Percentiles rank a stretch among this genome's conserved stretches.
These are phyloP conservation scores for Dolichoris vasculosae DNA, from an alignment of 1,140 invertebrate genomes.

Conservation along the genomic window DNA sequence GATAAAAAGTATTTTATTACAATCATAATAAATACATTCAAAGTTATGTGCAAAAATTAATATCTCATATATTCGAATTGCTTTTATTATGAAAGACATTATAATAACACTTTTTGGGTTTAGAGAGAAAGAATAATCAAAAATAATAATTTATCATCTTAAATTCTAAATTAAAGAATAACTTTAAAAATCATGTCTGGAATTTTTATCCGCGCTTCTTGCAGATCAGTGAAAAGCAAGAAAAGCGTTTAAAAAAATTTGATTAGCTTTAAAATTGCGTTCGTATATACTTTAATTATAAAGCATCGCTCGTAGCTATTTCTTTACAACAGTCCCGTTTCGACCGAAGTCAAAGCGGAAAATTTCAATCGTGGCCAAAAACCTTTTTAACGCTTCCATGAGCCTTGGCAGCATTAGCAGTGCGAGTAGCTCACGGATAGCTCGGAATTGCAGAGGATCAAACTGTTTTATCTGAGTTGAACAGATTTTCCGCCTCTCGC, in stretches of 20 bases:
- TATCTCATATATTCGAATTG: no score
- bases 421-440: not conserved
- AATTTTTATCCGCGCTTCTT: no score
- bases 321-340: conserved; percentile 17
- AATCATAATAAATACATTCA: no score
- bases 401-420: not conserved
- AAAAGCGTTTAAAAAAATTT: not conserved
- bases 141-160: no score
- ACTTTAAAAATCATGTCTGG: no score
- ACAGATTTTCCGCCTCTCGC: not conserved
- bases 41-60: no score
- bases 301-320: conserved; percentile 12
- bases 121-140: no score
- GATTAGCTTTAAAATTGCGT: conserved; percentile 21
- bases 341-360: conserved; percentile 9
- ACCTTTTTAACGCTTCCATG: conserved; percentile 50
- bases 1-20: no score
- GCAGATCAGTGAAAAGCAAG: no score
- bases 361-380: conserved; percentile 48
- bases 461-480: conserved; percentile 53
- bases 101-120: no score
- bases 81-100: no score
- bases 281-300: conserved; percentile 46
- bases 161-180: no score
- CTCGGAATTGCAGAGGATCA: conserved; percentile 33